Evolutionary conservation across 2,113 vertebrate species (phyloP), one percentile per base, ranked within the genome.

Genomic region (Oryzias woworae): DNA sequence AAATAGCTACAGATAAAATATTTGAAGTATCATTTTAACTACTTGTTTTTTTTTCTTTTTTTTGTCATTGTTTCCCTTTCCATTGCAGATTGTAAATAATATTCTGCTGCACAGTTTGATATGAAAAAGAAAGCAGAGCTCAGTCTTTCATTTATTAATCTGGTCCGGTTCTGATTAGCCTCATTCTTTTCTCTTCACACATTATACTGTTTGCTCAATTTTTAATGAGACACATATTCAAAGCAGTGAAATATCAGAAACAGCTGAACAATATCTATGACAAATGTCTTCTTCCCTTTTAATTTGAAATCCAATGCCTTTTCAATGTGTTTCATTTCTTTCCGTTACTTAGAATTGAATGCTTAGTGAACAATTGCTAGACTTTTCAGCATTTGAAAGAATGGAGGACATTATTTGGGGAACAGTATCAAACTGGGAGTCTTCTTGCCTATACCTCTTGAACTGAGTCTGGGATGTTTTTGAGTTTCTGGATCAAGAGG

Each of bases 1-100:
- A 62, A 67, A 53, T 58, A 54, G 75, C 64, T 47, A 60, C 65
- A 70, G 77, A 88, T 81, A 84, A 84, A 78, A 71, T 48, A 58
- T 62, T 67, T 49, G 54, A 84, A 45, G 71, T 58, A 75, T 74
- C 80, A 74, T 73, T 82, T 64, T 71, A 69, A 56, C 63, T 61
- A 52, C 59, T 57, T 18, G 7, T 17, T 15, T 53, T 36, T 31
- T 50, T 43, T 23, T 18, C 18, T n/a, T 20, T 50, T 6, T 36
- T 60, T 48, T 5, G 26, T 69, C 57, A 62, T 76, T 42, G 79
- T 72, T 63, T 72, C 65, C 20, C 62, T 62, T 70, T 31, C 51
- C 46, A 48, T 26, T 62, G 69, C 52, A 58, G 59, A 52, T 68
- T 54, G 18, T 20, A 44, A 70, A 58, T 55, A 66, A 70, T 28